These are phyloP conservation scores for Drosophila lacicola DNA, from an alignment of 2,888 invertebrate genomes.

Conservation along the genomic window DNA sequence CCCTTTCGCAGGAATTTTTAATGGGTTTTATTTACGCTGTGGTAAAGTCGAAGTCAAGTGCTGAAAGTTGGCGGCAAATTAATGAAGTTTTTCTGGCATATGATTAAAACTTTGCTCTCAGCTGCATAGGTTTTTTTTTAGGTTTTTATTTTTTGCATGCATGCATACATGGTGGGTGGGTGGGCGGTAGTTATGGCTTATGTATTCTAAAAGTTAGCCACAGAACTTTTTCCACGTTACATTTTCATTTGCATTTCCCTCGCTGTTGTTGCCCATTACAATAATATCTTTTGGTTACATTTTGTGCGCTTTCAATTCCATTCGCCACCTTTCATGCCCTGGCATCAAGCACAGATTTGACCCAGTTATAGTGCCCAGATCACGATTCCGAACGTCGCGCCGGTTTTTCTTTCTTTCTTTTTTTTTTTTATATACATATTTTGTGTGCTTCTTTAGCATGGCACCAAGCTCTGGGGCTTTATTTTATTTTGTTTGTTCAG, in stretches of 20 bases:
- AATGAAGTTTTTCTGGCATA: slow-evolving; percentile 68
- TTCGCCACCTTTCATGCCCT: slow-evolving; percentile 30
- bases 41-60: slow-evolving; percentile 54
- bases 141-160: slow-evolving; percentile 20
- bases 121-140: slow-evolving; percentile 35
- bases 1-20: slow-evolving; percentile 40
- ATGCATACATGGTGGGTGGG: slow-evolving; percentile 9
- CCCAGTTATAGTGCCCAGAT: slow-evolving; percentile 62
- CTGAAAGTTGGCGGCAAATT: slow-evolving; percentile 65
- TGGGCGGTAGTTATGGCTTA: background rate
- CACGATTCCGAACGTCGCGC: slow-evolving; percentile 53
- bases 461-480: slow-evolving; percentile 14
- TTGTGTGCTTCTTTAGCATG: slow-evolving; percentile 16
- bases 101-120: slow-evolving; percentile 75
- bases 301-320: slow-evolving; percentile 49
- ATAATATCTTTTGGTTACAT: slow-evolving; percentile 54
- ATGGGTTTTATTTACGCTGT: slow-evolving; percentile 50
- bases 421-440: slow-evolving; percentile 11
- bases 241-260: slow-evolving; percentile 50
- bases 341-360: slow-evolving; percentile 64
- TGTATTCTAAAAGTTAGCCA: slow-evolving; percentile 49
- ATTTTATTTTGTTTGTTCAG: slow-evolving; percentile 31
- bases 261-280: slow-evolving; percentile 28
- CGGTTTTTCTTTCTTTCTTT: slow-evolving; percentile 16
- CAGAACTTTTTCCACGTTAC: slow-evolving; percentile 31